Percentiles rank a stretch among this genome's conserved stretches.
phyloP scores from a whole-genome alignment of 1,140 invertebrate species.

The Thaumatotibia leucotreta region DNA sequence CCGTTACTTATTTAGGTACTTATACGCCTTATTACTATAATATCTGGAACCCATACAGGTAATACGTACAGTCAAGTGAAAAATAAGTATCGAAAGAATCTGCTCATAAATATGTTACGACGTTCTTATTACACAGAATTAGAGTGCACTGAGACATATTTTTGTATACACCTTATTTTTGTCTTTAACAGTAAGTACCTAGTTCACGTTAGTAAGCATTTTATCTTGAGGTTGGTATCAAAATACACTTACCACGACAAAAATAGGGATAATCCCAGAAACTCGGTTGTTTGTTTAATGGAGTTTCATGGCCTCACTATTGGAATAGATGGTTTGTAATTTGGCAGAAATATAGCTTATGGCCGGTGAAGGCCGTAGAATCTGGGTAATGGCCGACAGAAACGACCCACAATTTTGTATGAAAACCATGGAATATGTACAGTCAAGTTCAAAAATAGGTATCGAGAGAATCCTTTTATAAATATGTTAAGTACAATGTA shows the following conservation, averaged over 20 bases:
- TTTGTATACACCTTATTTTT: too few relatives aligned
- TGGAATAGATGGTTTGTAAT: neutral
- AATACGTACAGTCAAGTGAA: too few relatives aligned
- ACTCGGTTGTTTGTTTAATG: neutral
- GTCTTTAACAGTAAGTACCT: neutral
- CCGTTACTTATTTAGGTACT: too few relatives aligned
- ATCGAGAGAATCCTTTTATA: too few relatives aligned
- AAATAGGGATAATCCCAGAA: neutral
- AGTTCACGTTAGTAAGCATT: neutral
- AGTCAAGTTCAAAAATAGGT: too few relatives aligned
- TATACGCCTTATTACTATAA: too few relatives aligned
- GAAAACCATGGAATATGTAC: neutral
- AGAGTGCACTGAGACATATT: too few relatives aligned
- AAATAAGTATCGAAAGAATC: too few relatives aligned
- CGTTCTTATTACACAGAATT: too few relatives aligned
- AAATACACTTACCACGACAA: neutral
- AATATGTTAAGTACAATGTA: too few relatives aligned
- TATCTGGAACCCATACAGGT: too few relatives aligned
- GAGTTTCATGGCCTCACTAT: neutral
- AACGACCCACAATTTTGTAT: neutral
- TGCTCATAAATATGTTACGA: too few relatives aligned
- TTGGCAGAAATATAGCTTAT: neutral
- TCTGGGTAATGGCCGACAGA: neutral
- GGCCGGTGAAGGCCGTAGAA: neutral
- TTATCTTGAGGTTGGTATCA: neutral